These are phyloP conservation scores for Dendrocopos noguchii DNA, from an alignment of 2,113 vertebrate species.

Conservation along the genomic window DNA sequence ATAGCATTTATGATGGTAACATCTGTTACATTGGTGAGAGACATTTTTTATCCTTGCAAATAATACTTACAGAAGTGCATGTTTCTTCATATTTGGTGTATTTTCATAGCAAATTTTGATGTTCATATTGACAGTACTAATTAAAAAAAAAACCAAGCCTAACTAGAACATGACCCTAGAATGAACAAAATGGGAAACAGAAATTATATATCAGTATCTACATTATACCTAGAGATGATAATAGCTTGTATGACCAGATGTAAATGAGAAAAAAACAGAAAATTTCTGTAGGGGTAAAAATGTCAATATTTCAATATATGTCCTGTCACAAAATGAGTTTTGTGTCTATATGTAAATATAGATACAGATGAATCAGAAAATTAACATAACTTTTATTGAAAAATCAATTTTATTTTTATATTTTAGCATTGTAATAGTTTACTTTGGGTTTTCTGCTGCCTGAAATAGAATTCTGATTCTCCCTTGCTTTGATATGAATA, in stretches of 20 bases:
- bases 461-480: neutral
- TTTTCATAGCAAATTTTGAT: neutral
- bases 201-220: neutral
- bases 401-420: neutral
- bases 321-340: neutral
- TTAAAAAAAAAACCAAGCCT: no score
- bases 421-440: neutral
- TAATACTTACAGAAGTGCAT: neutral
- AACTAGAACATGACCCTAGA: accelerated
- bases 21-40: neutral
- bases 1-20: neutral
- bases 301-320: neutral
- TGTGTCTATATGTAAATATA: neutral
- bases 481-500: neutral
- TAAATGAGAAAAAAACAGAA: neutral
- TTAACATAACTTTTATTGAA: neutral
- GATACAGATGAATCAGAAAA: neutral
- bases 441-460: neutral
- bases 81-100: neutral
- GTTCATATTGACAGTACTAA: neutral
- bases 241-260: neutral
- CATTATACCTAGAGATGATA: neutral
- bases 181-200: neutral
- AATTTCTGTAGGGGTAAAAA: neutral
- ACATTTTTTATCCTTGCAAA: neutral